Evolutionary conservation across 2,113 vertebrate species (phyloP).

Genomic region (Clarias macrocephalus): DNA sequence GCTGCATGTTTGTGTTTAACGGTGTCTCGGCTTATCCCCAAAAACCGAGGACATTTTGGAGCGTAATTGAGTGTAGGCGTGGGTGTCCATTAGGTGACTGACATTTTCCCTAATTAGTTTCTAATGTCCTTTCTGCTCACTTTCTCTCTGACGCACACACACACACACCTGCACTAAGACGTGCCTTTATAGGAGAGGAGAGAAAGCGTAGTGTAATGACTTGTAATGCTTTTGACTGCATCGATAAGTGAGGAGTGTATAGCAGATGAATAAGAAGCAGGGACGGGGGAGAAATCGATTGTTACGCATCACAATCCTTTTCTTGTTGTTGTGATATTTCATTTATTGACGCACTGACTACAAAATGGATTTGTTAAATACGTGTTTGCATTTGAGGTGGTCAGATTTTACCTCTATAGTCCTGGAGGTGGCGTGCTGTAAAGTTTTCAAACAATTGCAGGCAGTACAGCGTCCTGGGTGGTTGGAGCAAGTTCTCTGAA

Average conservation of each 20-base stretch:
- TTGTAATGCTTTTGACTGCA: background rate
- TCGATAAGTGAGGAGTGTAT: background rate
- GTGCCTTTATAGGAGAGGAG: background rate
- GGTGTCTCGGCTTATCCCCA: background rate
- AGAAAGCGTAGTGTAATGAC: background rate
- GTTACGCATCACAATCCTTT: too few relatives aligned
- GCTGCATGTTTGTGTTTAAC: background rate
- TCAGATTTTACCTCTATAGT: too few relatives aligned
- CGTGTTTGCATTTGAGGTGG: too few relatives aligned
- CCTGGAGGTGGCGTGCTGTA: too few relatives aligned
- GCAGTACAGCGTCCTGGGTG: too few relatives aligned
- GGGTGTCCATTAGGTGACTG: conserved; percentile 57
- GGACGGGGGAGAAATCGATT: too few relatives aligned
- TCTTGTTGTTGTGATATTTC: too few relatives aligned
- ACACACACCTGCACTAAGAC: background rate
- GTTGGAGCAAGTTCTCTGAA: too few relatives aligned
- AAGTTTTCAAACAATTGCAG: too few relatives aligned
- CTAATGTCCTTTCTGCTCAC: conserved; percentile 18
- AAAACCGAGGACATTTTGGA: conserved; percentile 49
- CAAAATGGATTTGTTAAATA: too few relatives aligned
- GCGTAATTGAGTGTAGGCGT: conserved; percentile 61
- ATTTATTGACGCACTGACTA: too few relatives aligned
- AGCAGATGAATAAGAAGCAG: too few relatives aligned
- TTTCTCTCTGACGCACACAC: background rate
- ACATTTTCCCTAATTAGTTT: conserved; percentile 46